Base-by-base conservation (phyloP, 1,140 invertebrate species). In the Philotrypesis tridentata region DNA sequence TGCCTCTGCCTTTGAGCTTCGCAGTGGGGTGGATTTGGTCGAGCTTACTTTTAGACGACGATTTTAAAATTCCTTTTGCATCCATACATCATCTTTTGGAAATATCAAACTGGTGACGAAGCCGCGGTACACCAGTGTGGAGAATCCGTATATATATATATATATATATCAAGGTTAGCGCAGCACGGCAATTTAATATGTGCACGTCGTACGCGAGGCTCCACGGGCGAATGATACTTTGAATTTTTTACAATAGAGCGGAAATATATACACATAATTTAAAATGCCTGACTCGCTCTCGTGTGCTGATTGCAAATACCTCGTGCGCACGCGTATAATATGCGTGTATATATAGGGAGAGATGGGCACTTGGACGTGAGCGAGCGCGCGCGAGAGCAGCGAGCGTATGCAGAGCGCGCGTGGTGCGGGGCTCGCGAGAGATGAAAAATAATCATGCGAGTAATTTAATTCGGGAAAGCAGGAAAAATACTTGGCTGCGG, bases 401-500 rank as follows among this genome's bases (percentile, higher is more conserved):
- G 21, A 17, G n/a, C 7, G 3, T 37, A 37, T 37, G 9, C 9
- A 9, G 3, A 37, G 33, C 33, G 9, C 9, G 9, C 9, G 33
- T 3, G 33, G 33, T 37, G 29, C 33, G 4, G 70, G 68, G 2
- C 9, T 40, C 40, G 29, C 74, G 65, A 77, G 61, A 61, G 61
- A 61, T 61, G 74, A 78, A 73, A 73, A 82, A 82, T 77, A 82
- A 82, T 78, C 75, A 67, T 27, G 68, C 75, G 29, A 73, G 75
- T 74, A 78, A 82, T 78, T 78, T 65, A 82, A 82, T 78, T 78
- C 63, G 67, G 48, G 29, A 72, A 72, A 79, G 77, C 77, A 33
- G 37, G 67, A 82, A 82, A 78, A 73, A 78, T 82, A 82, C 37
- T 82, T 82, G 81, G 55, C 67, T 37, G 48, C 23, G 55, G 61